Conservation (phyloP, 2,888 invertebrate species). For the Pherbina coryleti region DNA sequence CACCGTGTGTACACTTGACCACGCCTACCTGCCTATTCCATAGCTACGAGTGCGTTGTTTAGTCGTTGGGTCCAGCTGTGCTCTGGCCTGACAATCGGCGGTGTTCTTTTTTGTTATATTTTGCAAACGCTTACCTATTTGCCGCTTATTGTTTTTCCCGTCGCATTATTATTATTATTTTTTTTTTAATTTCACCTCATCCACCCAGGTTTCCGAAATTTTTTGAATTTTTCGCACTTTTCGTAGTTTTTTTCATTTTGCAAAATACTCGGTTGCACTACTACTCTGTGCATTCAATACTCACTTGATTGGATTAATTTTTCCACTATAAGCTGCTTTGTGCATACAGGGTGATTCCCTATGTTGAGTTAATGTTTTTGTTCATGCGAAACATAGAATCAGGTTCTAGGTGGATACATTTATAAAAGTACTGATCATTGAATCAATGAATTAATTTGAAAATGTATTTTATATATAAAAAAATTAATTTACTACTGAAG, state of each 20-base stretch:
- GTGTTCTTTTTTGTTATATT: neutral
- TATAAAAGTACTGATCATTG: neutral
- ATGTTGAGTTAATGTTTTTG: no score
- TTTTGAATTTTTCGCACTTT: conserved; percentile 23
- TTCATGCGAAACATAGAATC: no score
- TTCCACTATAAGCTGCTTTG: conserved; percentile 43
- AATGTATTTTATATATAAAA: no score
- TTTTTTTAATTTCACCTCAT: neutral
- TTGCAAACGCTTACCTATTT: neutral
- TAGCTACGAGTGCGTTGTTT: neutral
- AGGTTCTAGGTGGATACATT: no score
- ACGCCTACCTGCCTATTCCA: conserved; percentile 49
- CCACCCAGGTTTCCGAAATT: neutral
- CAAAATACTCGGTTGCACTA: neutral
- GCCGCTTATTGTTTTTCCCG: conserved; percentile 12
- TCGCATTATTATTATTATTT: conserved; percentile 12
- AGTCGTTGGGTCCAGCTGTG: conserved; percentile 37
- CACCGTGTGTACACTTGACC: conserved; percentile 36
- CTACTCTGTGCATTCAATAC: conserved; percentile 53
- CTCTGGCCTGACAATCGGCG: neutral
- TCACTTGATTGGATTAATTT: conserved; percentile 63
- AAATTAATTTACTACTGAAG: no score
- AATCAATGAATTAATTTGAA: no score
- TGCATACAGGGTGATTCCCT: conserved; percentile 22
- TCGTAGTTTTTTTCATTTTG: conserved; percentile 21